These are phyloP conservation scores for Gastracanthus pulcherrimus DNA, from an alignment of 2,888 invertebrate species.

Conservation along the genomic window DNA sequence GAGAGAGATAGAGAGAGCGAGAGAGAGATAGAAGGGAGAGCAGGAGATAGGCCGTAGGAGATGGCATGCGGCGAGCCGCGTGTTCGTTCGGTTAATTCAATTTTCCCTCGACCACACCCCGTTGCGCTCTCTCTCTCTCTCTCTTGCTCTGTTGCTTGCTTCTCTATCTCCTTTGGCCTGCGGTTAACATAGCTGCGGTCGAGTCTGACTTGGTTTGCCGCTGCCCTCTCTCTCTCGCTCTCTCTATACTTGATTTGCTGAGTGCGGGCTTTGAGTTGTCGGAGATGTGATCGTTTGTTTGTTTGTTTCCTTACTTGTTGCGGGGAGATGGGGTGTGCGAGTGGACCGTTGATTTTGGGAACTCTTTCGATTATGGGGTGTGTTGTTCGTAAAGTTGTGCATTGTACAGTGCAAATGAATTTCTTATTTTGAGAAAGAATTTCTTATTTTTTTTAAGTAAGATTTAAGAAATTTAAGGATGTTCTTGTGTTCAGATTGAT, in stretches of 20 bases:
- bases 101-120: conserved; percentile 52
- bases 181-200: neutral
- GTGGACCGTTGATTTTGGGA: no score
- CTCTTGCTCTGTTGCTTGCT: neutral
- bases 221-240: no score
- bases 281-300: neutral
- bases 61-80: conserved; percentile 47
- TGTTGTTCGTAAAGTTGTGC: no score
- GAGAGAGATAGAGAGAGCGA: no score
- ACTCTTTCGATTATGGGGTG: no score
- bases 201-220: conserved; percentile 35
- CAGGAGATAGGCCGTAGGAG: neutral
- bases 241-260: neutral
- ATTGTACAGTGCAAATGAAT: no score
- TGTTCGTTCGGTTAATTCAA: conserved; percentile 51
- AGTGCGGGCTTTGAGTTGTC: neutral
- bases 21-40: neutral
- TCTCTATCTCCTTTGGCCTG: neutral
- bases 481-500: no score
- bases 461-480: no score
- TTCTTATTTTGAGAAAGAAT: no score
- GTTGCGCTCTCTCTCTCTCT: conserved; percentile 8
- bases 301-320: no score
- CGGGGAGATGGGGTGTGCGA: no score
- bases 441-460: no score